Conservation (phyloP, 2,797 vertebrate genomes). For the Malacoraja senta region DNA sequence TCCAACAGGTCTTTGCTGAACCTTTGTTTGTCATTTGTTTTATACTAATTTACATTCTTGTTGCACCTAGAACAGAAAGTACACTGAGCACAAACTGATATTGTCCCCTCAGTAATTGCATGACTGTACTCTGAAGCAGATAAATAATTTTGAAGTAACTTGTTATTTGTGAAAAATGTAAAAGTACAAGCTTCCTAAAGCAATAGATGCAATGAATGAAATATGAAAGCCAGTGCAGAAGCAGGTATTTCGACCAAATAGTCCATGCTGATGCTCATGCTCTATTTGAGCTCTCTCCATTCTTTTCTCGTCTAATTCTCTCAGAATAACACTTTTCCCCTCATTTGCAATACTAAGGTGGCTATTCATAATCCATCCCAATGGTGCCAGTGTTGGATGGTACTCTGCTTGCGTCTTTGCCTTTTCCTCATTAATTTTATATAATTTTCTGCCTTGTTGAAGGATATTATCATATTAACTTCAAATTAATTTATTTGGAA, state of each 20-base stretch:
- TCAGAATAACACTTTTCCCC: too few species aligned
- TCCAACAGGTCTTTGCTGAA: constrained; percentile 40
- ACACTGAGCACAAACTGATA: not conserved
- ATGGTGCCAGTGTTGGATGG: too few species aligned
- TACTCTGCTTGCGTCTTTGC: too few species aligned
- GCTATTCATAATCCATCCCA: too few species aligned
- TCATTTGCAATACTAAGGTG: too few species aligned
- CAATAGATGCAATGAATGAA: not conserved
- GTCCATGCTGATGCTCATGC: too few species aligned
- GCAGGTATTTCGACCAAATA: too few species aligned
- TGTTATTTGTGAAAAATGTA: not conserved
- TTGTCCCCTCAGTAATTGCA: not conserved
- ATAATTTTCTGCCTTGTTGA: too few species aligned
- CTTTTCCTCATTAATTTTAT: too few species aligned
- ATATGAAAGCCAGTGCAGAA: too few species aligned
- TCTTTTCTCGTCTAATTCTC: too few species aligned
- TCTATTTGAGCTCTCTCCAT: too few species aligned
- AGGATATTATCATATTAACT: not conserved
- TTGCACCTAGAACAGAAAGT: not conserved
- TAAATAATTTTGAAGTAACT: not conserved
- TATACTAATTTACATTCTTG: constrained; percentile 28
- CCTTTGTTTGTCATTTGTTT: constrained; percentile 24
- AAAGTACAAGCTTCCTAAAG: not conserved
- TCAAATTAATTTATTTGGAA: not conserved
- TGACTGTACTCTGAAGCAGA: not conserved